Conservation (phyloP, 2,888 invertebrate genomes). For the Agrotis ipsilon region DNA sequence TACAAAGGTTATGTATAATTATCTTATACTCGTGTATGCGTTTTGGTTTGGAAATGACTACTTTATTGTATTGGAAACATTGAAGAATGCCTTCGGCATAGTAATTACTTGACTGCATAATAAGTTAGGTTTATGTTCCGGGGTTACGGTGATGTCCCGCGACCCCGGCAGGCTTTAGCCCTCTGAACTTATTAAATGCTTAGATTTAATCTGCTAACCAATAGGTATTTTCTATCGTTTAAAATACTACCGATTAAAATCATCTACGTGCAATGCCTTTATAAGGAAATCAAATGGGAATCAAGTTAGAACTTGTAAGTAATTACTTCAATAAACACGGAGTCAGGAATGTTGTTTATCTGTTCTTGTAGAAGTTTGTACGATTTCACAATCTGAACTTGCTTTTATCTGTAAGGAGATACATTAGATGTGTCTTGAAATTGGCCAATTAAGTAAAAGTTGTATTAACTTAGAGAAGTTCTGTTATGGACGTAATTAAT, state of each 20-base stretch:
- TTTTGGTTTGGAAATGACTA: slow-evolving; percentile 24
- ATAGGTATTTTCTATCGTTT: slow-evolving; percentile 11
- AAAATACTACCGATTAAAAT: slow-evolving; percentile 37
- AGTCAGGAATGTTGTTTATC: slow-evolving; percentile 42
- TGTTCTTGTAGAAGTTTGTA: slow-evolving; percentile 31
- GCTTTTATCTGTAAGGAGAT: slow-evolving; percentile 12
- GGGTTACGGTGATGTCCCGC: too few species aligned
- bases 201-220: not conserved
- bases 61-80: slow-evolving; percentile 16
- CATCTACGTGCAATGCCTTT: slow-evolving; percentile 6
- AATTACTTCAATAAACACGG: slow-evolving; percentile 32
- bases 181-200: not conserved
- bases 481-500: too few species aligned
- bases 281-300: slow-evolving; percentile 43
- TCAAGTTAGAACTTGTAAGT: slow-evolving; percentile 30
- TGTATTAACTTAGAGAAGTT: not conserved
- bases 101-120: slow-evolving; percentile 25
- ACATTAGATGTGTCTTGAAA: slow-evolving; percentile 6
- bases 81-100: slow-evolving; percentile 33
- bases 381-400: slow-evolving; percentile 18
- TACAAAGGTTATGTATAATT: slow-evolving; percentile 49
- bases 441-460: slow-evolving; percentile 31
- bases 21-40: slow-evolving; percentile 24
- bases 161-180: too few species aligned
- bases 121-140: too few species aligned